Evolutionary conservation across 2,797 vertebrate genomes (phyloP).

Genomic region (Pangasius sanitwongsei): DNA sequence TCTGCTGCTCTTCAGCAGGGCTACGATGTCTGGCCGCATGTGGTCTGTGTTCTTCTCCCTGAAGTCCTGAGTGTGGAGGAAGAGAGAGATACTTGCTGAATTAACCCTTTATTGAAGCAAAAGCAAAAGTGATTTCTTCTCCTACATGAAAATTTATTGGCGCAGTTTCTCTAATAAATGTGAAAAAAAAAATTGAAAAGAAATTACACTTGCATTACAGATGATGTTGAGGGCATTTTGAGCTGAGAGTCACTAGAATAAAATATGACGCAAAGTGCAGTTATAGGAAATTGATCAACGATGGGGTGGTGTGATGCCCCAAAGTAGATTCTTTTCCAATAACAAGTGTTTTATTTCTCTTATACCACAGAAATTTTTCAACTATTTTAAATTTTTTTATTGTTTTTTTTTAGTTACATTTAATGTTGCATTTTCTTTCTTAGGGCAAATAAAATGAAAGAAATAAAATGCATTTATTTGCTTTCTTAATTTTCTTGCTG

Average conservation of each 20-base stretch:
- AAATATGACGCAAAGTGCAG: neutral
- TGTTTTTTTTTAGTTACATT: neutral
- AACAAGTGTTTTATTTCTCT: neutral
- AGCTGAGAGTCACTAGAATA: neutral
- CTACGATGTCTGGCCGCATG: slow-evolving; percentile 96
- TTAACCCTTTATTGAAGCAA: neutral
- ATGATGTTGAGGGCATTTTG: neutral
- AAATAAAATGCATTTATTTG: neutral
- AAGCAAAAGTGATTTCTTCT: neutral
- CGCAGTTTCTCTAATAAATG: neutral
- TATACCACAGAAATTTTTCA: neutral
- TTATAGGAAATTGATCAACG: neutral
- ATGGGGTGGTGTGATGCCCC: neutral
- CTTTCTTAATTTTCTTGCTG: neutral
- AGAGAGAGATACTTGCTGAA: neutral
- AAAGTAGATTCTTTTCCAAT: neutral
- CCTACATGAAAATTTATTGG: neutral
- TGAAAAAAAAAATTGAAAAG: neutral
- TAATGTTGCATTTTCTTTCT: neutral
- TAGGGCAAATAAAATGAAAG: neutral
- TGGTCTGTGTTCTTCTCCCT: slow-evolving; percentile 99
- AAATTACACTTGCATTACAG: neutral
- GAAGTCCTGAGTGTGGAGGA: slow-evolving; percentile 83
- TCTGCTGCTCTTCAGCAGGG: slow-evolving; percentile 92
- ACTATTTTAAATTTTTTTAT: neutral